Evolutionary conservation across 2,888 invertebrate species (phyloP).

Genomic region (Lordiphosa andalusiaca): DNA sequence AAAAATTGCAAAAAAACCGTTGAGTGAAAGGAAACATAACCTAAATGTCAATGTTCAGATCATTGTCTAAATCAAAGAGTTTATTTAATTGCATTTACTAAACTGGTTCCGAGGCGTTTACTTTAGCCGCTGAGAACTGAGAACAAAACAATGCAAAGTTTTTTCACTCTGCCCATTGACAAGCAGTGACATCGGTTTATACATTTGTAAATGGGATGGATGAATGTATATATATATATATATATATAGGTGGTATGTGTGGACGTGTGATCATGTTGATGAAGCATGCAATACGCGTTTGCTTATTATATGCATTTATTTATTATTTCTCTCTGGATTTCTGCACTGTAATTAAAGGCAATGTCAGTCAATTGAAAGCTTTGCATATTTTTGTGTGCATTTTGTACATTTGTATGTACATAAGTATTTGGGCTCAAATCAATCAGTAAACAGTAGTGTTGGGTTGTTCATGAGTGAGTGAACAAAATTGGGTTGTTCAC

Average conservation of each 20-base stretch:
- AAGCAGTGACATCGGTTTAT: conserved; percentile 44
- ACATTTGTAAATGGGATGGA: neutral
- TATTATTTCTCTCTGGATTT: conserved; percentile 1
- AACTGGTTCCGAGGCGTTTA: conserved; percentile 27
- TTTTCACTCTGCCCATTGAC: conserved; percentile 26
- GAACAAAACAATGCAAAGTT: conserved; percentile 27
- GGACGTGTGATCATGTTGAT: conserved; percentile 38
- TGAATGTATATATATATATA: too few species aligned
- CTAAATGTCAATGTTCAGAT: conserved; percentile 56
- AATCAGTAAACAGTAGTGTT: too few species aligned
- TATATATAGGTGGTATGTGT: too few species aligned
- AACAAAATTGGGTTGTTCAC: too few species aligned
- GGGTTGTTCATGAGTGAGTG: too few species aligned
- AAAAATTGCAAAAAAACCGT: too few species aligned
- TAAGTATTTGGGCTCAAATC: conserved; percentile 8
- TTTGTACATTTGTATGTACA: conserved; percentile 6
- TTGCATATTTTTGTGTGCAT: conserved; percentile 5
- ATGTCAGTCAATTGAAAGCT: conserved; percentile 13
- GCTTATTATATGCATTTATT: conserved; percentile 37
- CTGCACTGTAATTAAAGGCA: conserved; percentile 38
- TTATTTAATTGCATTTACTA: conserved; percentile 28
- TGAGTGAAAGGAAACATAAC: conserved; percentile 45
- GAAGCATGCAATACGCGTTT: conserved; percentile 18
- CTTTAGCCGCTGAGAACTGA: conserved; percentile 3
- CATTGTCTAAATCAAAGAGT: conserved; percentile 45